Base-by-base conservation (phyloP, 1,140 invertebrate genomes). In the Drosophila rhopaloa region DNA sequence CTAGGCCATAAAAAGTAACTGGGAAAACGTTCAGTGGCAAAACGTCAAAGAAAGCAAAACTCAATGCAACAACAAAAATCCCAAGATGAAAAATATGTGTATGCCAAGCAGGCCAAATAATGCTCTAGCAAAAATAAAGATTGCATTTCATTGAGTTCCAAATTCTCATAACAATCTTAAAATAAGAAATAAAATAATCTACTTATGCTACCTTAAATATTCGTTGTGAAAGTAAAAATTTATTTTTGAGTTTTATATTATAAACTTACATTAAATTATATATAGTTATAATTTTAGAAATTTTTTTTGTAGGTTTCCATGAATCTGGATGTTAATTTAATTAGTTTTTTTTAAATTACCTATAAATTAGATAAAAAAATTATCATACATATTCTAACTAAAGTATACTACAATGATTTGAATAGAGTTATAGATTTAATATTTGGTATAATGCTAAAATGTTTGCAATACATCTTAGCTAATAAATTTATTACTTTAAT, bases 1-100 rank as follows among this genome's bases (percentile, higher is more conserved):
- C 82, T 79, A 37, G 60, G 70, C 84, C 83, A 86, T 88, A 88
- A 88, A 89, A 83, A 80, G 46, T 59, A 80, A 74, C 82, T 79
- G 71, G 78, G 79, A 86, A 57, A 70, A 71, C 43, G 67, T 50
- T 57, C 50, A 37, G 67, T 71, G 65, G 75, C 68, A 71, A 61
- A 68, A 60, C 58, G 48, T 56, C 57, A 83, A 88, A 83, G 79
- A 89, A 88, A 88, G 84, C 83, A 81, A 83, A 74, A 79, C 66
- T 62, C 59, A 76, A 77, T 63, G 53, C 77, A 60, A 70, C 73
- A 70, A 70, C 44, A 40, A 43, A 65, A 27, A 11, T n/a, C 14
- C 53, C 50, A 55, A 48, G 46, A 58, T 41, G 43, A 40, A 58
- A 14, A 61, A 24, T 35, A n/a, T 13, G 13, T 37, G 1, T 4